Evolutionary conservation across 2,113 vertebrate species (phyloP), one percentile per base, ranked within the genome.

Genomic region (Rhipidura dahli): DNA sequence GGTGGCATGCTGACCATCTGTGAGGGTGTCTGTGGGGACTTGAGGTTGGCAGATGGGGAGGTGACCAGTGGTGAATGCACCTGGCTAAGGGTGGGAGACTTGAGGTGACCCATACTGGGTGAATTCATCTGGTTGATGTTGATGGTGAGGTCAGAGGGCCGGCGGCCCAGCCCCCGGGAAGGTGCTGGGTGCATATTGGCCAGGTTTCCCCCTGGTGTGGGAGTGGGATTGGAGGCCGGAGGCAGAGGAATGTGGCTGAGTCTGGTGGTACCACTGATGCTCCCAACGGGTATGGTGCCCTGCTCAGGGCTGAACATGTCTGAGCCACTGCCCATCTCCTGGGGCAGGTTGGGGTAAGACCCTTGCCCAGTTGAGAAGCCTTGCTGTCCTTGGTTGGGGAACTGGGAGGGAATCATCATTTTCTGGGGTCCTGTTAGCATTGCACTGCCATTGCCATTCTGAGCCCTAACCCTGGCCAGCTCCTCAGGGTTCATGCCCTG

Each of bases 171-270:
- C 2, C 98, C 98, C 63, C 99, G 98, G 49, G 92, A 97, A 7
- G 98, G 97, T 26, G 98, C 97, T 2, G 97, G 95, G 72, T 98
- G 98, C 95, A 99, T 97, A 3, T 94, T 89, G 57, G 96, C 94
- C 73, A 97, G 81, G 69, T 83, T 95, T 44, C 87, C 76, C 53
- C 94, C 96, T 47, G 96, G 71, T 0, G 93, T n/a, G 39, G 96
- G 50, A 9, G 97, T 16, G 31, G 97, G 90, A 57, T 98, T 98
- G 71, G 98, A 94, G 5, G 94, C 96, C 0, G 98, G 70, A 16
- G 98, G 96, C 90, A 98, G 94, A 45, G 99, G 98, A 96, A 99
- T 98, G 96, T 99, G 99, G 97, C 99, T 99, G 69, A 99, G 99
- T 37, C 99, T 97, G 10, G 98, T 97, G 30, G 98, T 98, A 93